A percentile compares a stretch with the other conserved stretches of the same genome.
Evolutionary conservation across 2,888 invertebrate genomes (phyloP).

Genomic region (Aplocera efformata): DNA sequence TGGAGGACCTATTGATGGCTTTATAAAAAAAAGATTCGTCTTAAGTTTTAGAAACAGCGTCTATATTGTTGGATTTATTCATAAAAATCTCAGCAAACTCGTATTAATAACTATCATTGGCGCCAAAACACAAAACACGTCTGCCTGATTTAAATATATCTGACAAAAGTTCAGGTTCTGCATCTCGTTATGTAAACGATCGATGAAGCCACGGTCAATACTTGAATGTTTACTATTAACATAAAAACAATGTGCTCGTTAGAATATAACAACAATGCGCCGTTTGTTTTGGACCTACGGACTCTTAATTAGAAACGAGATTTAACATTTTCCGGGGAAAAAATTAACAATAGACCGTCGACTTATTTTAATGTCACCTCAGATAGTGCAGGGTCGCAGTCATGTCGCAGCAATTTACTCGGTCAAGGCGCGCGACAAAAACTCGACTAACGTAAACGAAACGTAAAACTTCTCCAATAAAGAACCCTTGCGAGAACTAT

Average conservation of each 20-base stretch:
- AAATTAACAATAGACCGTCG: slow-evolving; percentile 48
- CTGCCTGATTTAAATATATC: slow-evolving; percentile 11
- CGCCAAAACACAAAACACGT: slow-evolving; percentile 10
- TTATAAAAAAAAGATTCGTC: too few relatives aligned
- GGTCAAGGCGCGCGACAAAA: slow-evolving; percentile 47
- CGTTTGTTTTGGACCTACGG: slow-evolving; percentile 40
- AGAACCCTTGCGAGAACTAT: too few relatives aligned
- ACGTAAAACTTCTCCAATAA: too few relatives aligned
- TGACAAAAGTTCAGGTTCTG: slow-evolving; percentile 8
- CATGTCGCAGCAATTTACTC: slow-evolving; percentile 36
- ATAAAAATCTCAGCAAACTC: background rate
- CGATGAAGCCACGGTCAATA: slow-evolving; percentile 12
- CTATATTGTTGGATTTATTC: too few relatives aligned
- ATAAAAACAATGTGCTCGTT: slow-evolving; percentile 41
- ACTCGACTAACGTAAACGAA: background rate
- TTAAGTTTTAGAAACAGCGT: too few relatives aligned
- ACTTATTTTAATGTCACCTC: slow-evolving; percentile 39
- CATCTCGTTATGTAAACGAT: slow-evolving; percentile 16
- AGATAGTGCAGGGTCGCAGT: slow-evolving; percentile 46
- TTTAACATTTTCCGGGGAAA: slow-evolving; percentile 50
- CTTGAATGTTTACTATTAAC: slow-evolving; percentile 18
- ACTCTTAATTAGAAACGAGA: slow-evolving; percentile 46
- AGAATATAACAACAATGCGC: slow-evolving; percentile 52
- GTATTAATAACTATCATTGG: slow-evolving; percentile 1
- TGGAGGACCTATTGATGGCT: too few relatives aligned